Evolutionary conservation across 2,113 vertebrate species (phyloP), one percentile per base, ranked within the genome.

Genomic region (Paracanthobrama guichenoti): DNA sequence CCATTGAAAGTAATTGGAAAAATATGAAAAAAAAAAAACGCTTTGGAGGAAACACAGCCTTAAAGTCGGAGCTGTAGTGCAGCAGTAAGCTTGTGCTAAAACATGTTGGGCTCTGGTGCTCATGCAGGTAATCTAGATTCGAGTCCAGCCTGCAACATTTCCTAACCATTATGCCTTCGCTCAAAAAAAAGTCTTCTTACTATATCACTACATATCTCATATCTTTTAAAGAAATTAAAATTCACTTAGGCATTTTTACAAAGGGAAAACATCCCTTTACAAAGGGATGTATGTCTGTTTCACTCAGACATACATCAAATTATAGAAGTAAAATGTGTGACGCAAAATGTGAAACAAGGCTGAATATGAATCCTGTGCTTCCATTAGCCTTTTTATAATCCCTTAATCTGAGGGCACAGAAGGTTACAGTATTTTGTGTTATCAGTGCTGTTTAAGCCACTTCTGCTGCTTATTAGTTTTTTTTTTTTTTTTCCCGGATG

Each of bases 311-410:
- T 69, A 1, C 22, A n/a, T n/a, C 18, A 71, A 22, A 44, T 42
- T 14, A 46, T 24, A 20, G n/a, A 72, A n/a, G 11, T 46, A 44
- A 71, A 71, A n/a, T 42, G 4, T 20, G 42, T 69, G 31, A 39
- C 22, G 6, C 42, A 35, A 31, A 31, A 31, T 31, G 28, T 31
- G 28, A 31, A 31, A 31, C 28, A 44, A n/a, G n/a, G n/a, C 73
- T 44, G 1, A 55, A 50, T 76, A 35, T 31, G 55, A 42, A n/a
- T 24, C 55, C 75, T 39, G 10, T 60, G 55, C 55, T 53, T 78
- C 75, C 20, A 59, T 39, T 78, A 78, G 50, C 22, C 53, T 59
- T 57, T 77, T 78, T n/a, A n/a, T 9, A 78, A 59, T 57, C 75
- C 75, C 60, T 59, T 80, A 80, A 80, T 80, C 60, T 50, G 44